Conservation (phyloP, 64 coral and sea anemone species). For the Acropora yongei region DNA sequence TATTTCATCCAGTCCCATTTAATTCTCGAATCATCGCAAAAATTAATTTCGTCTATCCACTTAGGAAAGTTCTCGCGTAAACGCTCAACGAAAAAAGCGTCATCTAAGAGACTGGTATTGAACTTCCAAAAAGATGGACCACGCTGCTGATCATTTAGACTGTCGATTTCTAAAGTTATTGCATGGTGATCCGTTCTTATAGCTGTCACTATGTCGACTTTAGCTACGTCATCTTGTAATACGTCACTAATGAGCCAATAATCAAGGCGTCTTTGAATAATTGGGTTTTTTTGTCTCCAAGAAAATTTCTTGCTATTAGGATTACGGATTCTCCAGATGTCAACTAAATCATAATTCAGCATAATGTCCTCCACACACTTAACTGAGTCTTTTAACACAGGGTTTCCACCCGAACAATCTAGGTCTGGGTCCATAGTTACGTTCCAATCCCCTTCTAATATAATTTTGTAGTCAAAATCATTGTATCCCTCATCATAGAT, state of each 20-base stretch:
- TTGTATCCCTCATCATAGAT: no score
- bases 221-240: constrained; percentile 26
- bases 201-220: constrained; percentile 20
- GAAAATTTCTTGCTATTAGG: background rate
- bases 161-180: constrained; percentile 34
- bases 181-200: background rate
- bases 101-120: constrained; percentile 36
- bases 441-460: constrained; percentile 51
- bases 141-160: background rate
- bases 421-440: constrained; percentile 45
- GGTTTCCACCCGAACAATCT: constrained; percentile 62
- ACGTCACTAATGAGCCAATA: no score
- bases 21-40: constrained; percentile 10
- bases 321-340: constrained; percentile 24
- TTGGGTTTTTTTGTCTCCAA: background rate
- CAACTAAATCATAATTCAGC: constrained; percentile 40
- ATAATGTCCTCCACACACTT: constrained; percentile 43
- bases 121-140: constrained; percentile 32
- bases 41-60: constrained; percentile 32
- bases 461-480: constrained; percentile 4
- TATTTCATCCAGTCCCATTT: constrained; percentile 36
- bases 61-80: constrained; percentile 5
- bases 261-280: background rate
- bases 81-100: background rate
- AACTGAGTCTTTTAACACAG: constrained; percentile 27